phyloP scores from a whole-genome alignment of 1,140 invertebrate species.

The Anoplophora glabripennis region DNA sequence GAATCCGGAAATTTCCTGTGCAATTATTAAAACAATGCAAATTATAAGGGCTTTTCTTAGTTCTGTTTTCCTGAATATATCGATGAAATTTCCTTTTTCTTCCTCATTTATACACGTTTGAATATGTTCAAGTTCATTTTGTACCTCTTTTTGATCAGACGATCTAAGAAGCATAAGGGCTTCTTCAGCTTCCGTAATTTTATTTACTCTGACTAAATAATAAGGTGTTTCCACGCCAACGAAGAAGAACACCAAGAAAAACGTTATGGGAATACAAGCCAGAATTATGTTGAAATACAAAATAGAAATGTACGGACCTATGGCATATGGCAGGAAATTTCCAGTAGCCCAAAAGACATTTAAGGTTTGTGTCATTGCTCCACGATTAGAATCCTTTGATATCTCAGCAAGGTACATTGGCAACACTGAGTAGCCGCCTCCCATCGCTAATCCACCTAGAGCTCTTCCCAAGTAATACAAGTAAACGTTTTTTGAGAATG shows the following conservation, averaged over 20 bases:
- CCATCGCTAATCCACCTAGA: constrained; percentile 48
- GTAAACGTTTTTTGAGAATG: constrained; percentile 42
- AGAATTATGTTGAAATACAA: constrained; percentile 52
- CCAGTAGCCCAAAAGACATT: constrained; percentile 27
- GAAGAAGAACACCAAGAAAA: constrained; percentile 52
- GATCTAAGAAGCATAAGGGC: constrained; percentile 63
- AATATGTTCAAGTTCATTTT: constrained; percentile 59
- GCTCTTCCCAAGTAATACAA: constrained; percentile 46
- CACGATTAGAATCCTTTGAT: constrained; percentile 38
- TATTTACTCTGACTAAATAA: constrained; percentile 59
- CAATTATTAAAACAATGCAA: constrained; percentile 74
- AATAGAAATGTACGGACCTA: constrained; percentile 60
- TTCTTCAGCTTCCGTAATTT: constrained; percentile 58
- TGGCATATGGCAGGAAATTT: constrained; percentile 50
- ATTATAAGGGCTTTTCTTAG: constrained; percentile 70
- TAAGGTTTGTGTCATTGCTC: constrained; percentile 16
- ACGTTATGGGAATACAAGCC: constrained; percentile 50
- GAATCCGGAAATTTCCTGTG: constrained; percentile 82
- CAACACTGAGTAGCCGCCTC: constrained; percentile 50
- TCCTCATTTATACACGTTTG: constrained; percentile 20
- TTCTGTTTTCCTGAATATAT: constrained; percentile 53
- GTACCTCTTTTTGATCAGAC: constrained; percentile 47
- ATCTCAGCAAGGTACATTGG: constrained; percentile 56
- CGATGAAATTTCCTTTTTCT: constrained; percentile 51
- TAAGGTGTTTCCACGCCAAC: constrained; percentile 71